Evolutionary conservation across 1,140 invertebrate genomes (phyloP), one percentile per base, ranked within the genome.

Genomic region (Rhynchophorus ferrugineus): DNA sequence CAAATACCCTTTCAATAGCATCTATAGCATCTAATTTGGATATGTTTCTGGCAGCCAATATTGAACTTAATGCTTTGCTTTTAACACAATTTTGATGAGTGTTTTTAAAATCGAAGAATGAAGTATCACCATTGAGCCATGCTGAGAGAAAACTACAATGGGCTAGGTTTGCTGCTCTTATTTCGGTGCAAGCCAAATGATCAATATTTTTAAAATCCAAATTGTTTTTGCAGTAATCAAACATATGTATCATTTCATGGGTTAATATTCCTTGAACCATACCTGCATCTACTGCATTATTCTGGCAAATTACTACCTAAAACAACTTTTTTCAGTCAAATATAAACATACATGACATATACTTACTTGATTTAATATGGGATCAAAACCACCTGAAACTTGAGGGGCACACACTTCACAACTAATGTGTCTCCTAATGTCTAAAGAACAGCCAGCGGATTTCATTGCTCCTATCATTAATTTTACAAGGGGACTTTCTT

Each of bases 201-300:
- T 95, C 84, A 47, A 94, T 72, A 68, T 97, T 93, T 57, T 79
- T 85, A 58, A 94, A 90, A 67, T 98, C 85, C 24, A 96, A 65
- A 45, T 96, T 80, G 57, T 92, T 87, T 36, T 81, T 78, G 70
- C 94, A 98, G 63, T 84, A 89, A 69, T 98, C 95, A 70, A 95
- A 97, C 89, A 96, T 95, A 69, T 98, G 95, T 35, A 96, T 84
- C 76, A 98, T 80, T 73, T 98, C 95, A 70, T 98, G 95, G 1
- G 83, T 79, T 2, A 98, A 65, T 5, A 92, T 84, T 51, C 82
- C 82, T 68, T 87, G 83, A 1, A 92, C 79, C 60, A 80, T 75
- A 3, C 78, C 77, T 68, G 80, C 69, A 33, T 70, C 75, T 38
- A 61, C 75, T 11, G 81, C 80, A 42, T 80, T 79, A 75, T 98